phyloP scores from a whole-genome alignment of 2,113 vertebrate species.

The Muntiacus reevesi region DNA sequence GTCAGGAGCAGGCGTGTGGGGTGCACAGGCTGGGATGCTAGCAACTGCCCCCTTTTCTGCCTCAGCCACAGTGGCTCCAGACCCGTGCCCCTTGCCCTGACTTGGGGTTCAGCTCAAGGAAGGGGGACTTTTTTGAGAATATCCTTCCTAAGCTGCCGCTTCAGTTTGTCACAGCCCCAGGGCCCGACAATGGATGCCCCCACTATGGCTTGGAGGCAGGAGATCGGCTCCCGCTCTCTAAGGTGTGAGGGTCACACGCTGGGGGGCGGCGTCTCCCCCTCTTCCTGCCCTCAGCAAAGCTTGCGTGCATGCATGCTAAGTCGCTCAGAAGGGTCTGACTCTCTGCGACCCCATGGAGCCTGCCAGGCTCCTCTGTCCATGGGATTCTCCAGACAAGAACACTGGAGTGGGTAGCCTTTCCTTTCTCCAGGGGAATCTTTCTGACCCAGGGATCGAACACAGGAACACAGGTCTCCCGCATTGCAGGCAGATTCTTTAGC shows the following conservation, averaged over 20 bases:
- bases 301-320: fast-evolving
- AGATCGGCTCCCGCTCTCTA: not conserved
- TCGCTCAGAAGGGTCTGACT: not conserved
- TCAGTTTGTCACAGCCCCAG: not conserved
- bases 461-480: not conserved
- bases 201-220: not conserved
- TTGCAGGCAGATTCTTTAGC: not conserved
- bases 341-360: not conserved
- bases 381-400: not conserved
- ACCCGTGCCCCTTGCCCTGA: not conserved
- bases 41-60: not conserved
- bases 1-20: not conserved
- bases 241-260: not conserved
- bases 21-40: not conserved
- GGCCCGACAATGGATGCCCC: not conserved
- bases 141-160: not conserved
- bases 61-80: not conserved
- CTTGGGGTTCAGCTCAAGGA: not conserved
- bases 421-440: not conserved
- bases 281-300: not conserved
- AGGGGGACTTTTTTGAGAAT: not conserved
- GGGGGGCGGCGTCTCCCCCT: no score
- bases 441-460: not conserved
- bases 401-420: not conserved
- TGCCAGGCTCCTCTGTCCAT: not conserved